Conservation (phyloP, 1,140 invertebrate species). For the Nomia melanderi region DNA sequence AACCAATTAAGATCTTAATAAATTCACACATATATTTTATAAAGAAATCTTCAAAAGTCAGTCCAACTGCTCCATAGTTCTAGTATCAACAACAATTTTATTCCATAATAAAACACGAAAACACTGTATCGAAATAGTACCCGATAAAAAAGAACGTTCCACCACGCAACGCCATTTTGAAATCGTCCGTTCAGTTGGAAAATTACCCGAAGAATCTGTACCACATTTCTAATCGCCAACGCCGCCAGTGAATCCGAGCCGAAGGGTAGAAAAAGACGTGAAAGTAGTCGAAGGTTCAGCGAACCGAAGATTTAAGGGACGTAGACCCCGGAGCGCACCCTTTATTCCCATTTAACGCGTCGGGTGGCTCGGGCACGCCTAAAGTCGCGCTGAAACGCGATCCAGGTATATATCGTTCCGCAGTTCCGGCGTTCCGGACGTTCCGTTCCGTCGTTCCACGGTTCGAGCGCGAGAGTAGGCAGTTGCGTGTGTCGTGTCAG, state of each 20-base stretch:
- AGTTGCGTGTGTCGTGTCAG: slow-evolving; percentile 77
- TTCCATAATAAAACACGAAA: no score
- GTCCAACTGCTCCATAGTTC: no score
- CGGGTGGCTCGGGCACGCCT: slow-evolving; percentile 32
- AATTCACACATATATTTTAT: no score
- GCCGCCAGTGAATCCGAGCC: neutral
- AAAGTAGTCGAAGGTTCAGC: neutral
- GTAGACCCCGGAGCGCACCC: slow-evolving; percentile 13
- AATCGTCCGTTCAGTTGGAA: no score
- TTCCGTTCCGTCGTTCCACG: slow-evolving; percentile 48
- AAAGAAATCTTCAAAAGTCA: no score
- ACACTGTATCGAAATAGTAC: no score
- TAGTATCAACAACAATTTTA: no score
- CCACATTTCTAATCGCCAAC: neutral
- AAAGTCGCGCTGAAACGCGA: slow-evolving; percentile 38
- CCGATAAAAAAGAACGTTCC: no score
- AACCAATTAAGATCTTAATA: no score
- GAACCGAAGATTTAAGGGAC: neutral
- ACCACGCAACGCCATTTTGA: no score
- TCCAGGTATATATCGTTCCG: slow-evolving; percentile 53
- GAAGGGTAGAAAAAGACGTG: neutral
- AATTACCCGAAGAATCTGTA: neutral
- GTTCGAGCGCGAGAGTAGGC: slow-evolving; percentile 64
- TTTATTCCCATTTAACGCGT: slow-evolving; percentile 22
- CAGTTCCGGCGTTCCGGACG: slow-evolving; percentile 64